Conservation (phyloP, 2,888 invertebrate genomes). For the Drosophila mimica region DNA sequence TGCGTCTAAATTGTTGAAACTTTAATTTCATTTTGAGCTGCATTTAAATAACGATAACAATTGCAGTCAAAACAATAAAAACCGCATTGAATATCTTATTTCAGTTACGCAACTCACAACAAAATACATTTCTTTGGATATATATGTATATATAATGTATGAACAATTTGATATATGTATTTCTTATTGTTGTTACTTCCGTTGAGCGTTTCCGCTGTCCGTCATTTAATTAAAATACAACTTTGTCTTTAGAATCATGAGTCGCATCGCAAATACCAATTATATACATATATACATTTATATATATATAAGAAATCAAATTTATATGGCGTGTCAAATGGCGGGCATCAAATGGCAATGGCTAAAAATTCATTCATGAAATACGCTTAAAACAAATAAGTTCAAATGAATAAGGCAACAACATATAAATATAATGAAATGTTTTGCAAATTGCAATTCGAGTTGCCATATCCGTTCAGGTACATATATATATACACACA, state of each 20-base stretch:
- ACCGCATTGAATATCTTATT: slow-evolving; percentile 1
- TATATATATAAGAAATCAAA: slow-evolving; percentile 7
- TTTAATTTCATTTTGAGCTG: not conserved
- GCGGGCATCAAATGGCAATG: slow-evolving; percentile 44
- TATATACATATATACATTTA: slow-evolving; percentile 5
- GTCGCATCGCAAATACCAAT: slow-evolving; percentile 19
- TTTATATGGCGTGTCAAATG: slow-evolving; percentile 26
- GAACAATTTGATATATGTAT: not conserved
- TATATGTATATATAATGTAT: slow-evolving; percentile 1
- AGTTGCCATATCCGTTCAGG: slow-evolving; percentile 76
- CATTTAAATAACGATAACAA: not conserved
- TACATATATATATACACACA: slow-evolving; percentile 29
- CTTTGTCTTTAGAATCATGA: slow-evolving; percentile 14
- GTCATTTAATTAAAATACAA: slow-evolving; percentile 15
- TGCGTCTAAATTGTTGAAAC: not conserved
- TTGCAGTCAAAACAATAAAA: not conserved
- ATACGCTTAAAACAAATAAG: slow-evolving; percentile 35
- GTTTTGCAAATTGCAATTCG: slow-evolving; percentile 67
- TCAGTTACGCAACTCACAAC: slow-evolving; percentile 1
- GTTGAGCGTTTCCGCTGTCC: slow-evolving; percentile 55
- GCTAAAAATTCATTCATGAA: slow-evolving; percentile 65
- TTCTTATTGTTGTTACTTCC: slow-evolving; percentile 50
- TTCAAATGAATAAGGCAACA: slow-evolving; percentile 18
- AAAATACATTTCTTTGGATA: not conserved
- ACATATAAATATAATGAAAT: slow-evolving; percentile 28